Conservation (phyloP, 2,888 invertebrate genomes). For the Himalopsyche tibetana region DNA sequence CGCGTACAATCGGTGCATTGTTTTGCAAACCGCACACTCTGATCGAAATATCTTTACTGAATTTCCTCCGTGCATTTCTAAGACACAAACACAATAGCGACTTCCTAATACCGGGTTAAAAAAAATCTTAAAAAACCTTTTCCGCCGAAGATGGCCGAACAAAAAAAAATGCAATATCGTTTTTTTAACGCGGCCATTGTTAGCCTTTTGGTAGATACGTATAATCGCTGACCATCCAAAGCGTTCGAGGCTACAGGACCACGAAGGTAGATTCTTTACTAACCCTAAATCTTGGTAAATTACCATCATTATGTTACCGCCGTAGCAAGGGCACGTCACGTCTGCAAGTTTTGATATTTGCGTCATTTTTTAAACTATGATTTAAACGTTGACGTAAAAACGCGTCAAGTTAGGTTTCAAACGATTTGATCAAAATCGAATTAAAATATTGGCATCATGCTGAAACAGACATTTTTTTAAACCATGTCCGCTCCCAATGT, state of each 20-base stretch:
- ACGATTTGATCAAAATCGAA: too few relatives aligned
- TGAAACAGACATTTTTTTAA: too few relatives aligned
- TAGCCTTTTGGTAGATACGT: constrained; percentile 22
- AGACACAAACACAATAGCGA: constrained; percentile 62
- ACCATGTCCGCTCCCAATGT: too few relatives aligned
- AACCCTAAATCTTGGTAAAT: constrained; percentile 61
- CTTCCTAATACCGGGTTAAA: constrained; percentile 62
- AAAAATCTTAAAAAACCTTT: constrained; percentile 57
- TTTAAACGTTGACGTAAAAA: neutral
- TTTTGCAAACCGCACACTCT: constrained; percentile 59
- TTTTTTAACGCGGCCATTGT: constrained; percentile 63
- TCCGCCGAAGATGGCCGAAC: constrained; percentile 52
- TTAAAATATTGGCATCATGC: too few relatives aligned
- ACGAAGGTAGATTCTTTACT: neutral
- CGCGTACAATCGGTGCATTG: neutral
- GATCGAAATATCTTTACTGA: constrained; percentile 63
- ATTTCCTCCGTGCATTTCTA: constrained; percentile 56
- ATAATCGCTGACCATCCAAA: constrained; percentile 43
- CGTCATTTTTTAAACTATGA: constrained; percentile 12
- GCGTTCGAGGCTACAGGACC: constrained; percentile 44
- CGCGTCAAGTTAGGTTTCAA: neutral
- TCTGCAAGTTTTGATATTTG: constrained; percentile 39
- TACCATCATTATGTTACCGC: constrained; percentile 56
- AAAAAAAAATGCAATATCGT: constrained; percentile 54
- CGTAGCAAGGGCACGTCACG: constrained; percentile 21